Evolutionary conservation across 2,113 vertebrate genomes (phyloP).

Genomic region (Lepidothrix coronata): DNA sequence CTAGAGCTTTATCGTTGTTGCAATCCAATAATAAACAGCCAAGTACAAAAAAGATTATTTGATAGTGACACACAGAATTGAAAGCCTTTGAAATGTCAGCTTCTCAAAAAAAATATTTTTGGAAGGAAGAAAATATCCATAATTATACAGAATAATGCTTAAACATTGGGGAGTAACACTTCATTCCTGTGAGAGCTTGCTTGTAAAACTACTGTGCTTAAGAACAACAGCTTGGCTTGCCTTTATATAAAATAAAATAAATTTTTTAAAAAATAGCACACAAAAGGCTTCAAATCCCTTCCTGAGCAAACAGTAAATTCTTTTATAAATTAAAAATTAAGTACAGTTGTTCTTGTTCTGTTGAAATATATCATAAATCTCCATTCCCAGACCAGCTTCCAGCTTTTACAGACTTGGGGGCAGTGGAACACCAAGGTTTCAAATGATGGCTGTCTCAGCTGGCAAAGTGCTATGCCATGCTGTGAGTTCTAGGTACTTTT

Average conservation of each 20-base stretch:
- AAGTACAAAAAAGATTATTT: slow-evolving; percentile 85
- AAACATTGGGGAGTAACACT: slow-evolving; percentile 58
- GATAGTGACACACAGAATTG: slow-evolving; percentile 82
- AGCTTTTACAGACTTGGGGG: slow-evolving; percentile 3
- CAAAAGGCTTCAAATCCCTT: slow-evolving; percentile 59
- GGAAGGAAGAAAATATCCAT: slow-evolving; percentile 76
- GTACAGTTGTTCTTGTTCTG: slow-evolving; percentile 21
- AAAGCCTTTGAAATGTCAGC: slow-evolving; percentile 84
- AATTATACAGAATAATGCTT: slow-evolving; percentile 79
- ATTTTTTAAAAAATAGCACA: background rate
- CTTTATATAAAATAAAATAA: slow-evolving; percentile 63
- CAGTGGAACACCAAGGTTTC: slow-evolving; percentile 14
- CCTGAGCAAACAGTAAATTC: slow-evolving; percentile 59
- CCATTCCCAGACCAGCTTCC: background rate
- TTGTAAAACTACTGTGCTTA: slow-evolving; percentile 62
- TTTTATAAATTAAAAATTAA: slow-evolving; percentile 70
- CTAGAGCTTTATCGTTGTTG: slow-evolving; percentile 83
- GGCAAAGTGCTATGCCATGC: background rate
- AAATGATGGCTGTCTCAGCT: background rate
- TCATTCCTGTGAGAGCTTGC: slow-evolving; percentile 58
- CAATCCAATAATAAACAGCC: slow-evolving; percentile 86
- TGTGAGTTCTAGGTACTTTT: background rate
- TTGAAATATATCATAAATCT: slow-evolving; percentile 14
- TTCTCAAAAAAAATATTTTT: slow-evolving; percentile 77
- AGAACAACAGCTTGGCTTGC: slow-evolving; percentile 36